Evolutionary conservation across 2,113 vertebrate genomes (phyloP), one percentile per base, ranked within the genome.

Genomic region (Syrmaticus mikado): DNA sequence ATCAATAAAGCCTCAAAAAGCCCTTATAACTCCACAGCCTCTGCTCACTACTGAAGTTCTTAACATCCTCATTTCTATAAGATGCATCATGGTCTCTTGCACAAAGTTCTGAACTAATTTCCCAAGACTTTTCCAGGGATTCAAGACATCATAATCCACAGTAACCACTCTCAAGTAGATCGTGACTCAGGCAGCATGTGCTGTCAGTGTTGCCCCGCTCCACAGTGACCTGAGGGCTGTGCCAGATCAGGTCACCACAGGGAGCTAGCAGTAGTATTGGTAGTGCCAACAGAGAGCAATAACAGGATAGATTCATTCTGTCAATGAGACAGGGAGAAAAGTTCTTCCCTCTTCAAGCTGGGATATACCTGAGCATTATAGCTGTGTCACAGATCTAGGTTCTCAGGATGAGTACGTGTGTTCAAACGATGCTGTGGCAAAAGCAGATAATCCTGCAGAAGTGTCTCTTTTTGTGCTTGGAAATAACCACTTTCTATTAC

Each of bases 401-500:
- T 72, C 13, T 75, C 43, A 64, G 45, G 25, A 50, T 11, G 20
- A 78, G 28, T 27, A 10, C 38, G 13, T 17, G 2, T 50, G 25
- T 46, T 88, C 68, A 85, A 28, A 71, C 4, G 32, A 38, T 1
- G 0, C 70, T 70, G 28, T 55, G 11, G 8, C 38, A 38, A 22
- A 22, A 48, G 57, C 77, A 32, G 45, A 41, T 55, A 25, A 50
- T 11, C 38, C 74, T 78, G 15, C 38, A 75, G 21, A 61, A 41
- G 43, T 40, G 12, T 73, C 8, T 36, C 22, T 58, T 68, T 72
- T 38, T 58, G 36, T 8, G 18, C 58, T 46, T 34, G 21, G 25
- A 87, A 75, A 45, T 87, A 82, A 84, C 41, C 50, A 0, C 12
- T 61, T 30, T 82, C 55, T 68, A 2, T 77, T 98, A 99, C 95